Percentiles rank a stretch among this genome's conserved stretches.
Evolutionary conservation across 2,888 invertebrate species (phyloP).

Genomic region (Drosophila nr. medialis): DNA sequence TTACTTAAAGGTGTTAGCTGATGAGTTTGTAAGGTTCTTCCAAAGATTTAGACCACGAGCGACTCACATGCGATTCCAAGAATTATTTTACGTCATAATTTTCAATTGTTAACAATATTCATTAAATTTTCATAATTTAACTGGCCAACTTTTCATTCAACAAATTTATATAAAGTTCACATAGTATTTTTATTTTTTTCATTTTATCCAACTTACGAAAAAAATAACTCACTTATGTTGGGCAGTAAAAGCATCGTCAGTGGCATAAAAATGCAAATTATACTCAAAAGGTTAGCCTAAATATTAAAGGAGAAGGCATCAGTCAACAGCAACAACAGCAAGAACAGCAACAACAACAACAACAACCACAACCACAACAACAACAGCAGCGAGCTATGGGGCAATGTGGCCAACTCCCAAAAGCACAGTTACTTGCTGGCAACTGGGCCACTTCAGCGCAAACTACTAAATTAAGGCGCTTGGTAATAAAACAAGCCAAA

Average conservation of each 20-base stretch:
- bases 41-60: not conserved
- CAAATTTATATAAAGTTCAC: conserved; percentile 13
- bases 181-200: not conserved
- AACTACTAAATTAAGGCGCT: conserved; percentile 75
- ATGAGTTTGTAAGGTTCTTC: not conserved
- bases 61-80: not conserved
- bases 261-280: conserved; percentile 69
- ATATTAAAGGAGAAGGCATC: conserved; percentile 43
- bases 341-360: conserved; percentile 9
- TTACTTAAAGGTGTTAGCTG: not conserved
- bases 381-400: not conserved
- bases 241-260: conserved; percentile 19
- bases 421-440: conserved; percentile 61
- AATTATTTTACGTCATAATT: not conserved
- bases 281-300: conserved; percentile 51
- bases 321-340: conserved; percentile 34
- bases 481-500: conserved; percentile 69
- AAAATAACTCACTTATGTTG: conserved; percentile 41
- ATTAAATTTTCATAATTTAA: not conserved
- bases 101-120: not conserved
- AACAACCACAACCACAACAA: conserved; percentile 12
- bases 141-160: not conserved
- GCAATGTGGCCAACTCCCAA: conserved; percentile 51
- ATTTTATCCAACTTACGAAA: not conserved
- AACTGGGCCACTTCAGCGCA: conserved; percentile 54